These are phyloP conservation scores for Daphoenositta chrysoptera DNA, from an alignment of 2,113 vertebrate species.

Conservation along the genomic window DNA sequence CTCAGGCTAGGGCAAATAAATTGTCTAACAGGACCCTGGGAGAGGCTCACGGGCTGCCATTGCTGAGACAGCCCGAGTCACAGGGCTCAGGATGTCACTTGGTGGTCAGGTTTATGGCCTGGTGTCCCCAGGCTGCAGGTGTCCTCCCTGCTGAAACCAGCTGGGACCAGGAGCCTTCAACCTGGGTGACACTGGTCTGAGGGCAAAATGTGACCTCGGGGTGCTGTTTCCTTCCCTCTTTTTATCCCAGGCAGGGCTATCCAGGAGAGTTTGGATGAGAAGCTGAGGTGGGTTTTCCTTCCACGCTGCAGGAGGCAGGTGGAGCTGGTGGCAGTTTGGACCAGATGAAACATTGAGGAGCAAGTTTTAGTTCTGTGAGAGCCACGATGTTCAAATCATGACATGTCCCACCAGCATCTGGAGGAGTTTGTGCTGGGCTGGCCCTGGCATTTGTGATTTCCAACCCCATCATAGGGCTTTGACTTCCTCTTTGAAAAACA, in stretches of 20 bases:
- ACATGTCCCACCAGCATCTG: neutral
- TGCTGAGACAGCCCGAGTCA: neutral
- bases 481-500: neutral
- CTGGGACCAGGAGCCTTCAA: rapidly evolving
- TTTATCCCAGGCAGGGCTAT: neutral
- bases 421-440: neutral
- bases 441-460: neutral
- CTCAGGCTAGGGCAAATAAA: neutral
- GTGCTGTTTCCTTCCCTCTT: neutral
- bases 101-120: neutral
- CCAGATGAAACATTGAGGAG: neutral
- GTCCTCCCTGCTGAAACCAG: neutral
- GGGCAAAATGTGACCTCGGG: neutral
- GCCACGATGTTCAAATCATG: neutral
- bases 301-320: neutral
- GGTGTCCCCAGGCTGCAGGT: neutral
- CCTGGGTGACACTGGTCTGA: neutral
- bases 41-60: neutral
- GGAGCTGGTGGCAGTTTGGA: neutral
- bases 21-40: rapidly evolving
- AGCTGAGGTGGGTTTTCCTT: neutral
- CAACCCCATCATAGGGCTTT: neutral
- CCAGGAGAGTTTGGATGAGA: neutral
- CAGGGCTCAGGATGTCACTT: neutral
- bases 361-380: neutral